phyloP scores from a whole-genome alignment of 1,140 invertebrate genomes.

The Condylostylus longicornis region DNA sequence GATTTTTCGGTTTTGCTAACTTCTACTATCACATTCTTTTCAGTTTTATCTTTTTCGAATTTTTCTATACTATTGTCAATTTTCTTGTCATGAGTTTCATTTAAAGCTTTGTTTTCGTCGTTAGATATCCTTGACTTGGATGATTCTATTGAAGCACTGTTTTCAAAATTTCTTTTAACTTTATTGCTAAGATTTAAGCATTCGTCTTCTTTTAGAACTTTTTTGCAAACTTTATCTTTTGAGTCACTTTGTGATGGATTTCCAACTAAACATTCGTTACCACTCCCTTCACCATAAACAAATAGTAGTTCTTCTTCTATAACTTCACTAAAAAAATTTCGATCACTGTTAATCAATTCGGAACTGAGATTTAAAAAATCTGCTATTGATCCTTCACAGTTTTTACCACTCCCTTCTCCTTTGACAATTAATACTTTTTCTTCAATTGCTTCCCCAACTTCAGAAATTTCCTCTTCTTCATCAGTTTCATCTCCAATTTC shows the following conservation, averaged over 20 bases:
- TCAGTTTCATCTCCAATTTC: conserved; percentile 30
- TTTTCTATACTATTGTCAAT: too few relatives aligned
- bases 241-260: conserved; percentile 18
- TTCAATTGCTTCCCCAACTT: conserved; percentile 55
- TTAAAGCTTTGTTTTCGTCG: not conserved
- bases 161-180: not conserved
- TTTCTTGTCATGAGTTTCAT: conserved; percentile 2
- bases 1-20: not conserved
- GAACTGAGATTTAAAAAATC: not conserved
- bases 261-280: conserved; percentile 46
- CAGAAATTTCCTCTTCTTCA: conserved; percentile 39
- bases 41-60: not conserved
- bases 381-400: conserved; percentile 37
- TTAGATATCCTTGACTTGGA: too few relatives aligned
- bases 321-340: conserved; percentile 39
- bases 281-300: conserved; percentile 54
- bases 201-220: not conserved
- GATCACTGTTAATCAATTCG: conserved; percentile 13
- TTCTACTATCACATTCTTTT: conserved; percentile 1
- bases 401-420: conserved; percentile 55
- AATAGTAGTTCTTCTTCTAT: conserved; percentile 60
- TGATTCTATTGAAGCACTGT: too few relatives aligned
- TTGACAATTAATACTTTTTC: conserved; percentile 56
- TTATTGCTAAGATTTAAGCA: conserved; percentile 8
- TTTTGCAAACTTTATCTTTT: conserved; percentile 9